Conservation (phyloP, 2,888 invertebrate genomes). For the Ophion ellenae region DNA sequence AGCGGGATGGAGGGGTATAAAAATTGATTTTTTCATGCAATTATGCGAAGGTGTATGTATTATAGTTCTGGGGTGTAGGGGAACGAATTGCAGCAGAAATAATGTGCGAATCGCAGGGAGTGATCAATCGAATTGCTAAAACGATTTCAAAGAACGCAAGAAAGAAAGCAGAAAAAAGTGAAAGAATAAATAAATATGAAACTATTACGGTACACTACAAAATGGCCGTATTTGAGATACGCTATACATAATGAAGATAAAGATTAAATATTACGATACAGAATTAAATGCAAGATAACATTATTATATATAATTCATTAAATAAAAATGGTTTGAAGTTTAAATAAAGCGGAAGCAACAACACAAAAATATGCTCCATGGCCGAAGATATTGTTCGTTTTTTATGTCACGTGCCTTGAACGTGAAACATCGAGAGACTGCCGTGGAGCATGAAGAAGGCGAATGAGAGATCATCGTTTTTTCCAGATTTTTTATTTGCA, state of each 20-base stretch:
- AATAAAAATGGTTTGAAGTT: constrained; percentile 79
- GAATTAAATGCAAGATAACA: constrained; percentile 77
- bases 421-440: constrained; percentile 16
- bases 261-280: constrained; percentile 79
- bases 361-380: constrained; percentile 70
- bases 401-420: constrained; percentile 71
- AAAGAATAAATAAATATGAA: constrained; percentile 53
- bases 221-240: constrained; percentile 78
- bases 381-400: constrained; percentile 72
- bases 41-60: constrained; percentile 74
- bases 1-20: constrained; percentile 54
- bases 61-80: constrained; percentile 69
- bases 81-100: constrained; percentile 52
- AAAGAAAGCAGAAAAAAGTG: constrained; percentile 37
- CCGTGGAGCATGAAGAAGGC: constrained; percentile 39
- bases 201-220: constrained; percentile 63
- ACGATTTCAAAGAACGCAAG: constrained; percentile 58
- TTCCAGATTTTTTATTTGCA: constrained; percentile 24
- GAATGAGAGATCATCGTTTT: constrained; percentile 23
- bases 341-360: constrained; percentile 75
- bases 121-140: constrained; percentile 42
- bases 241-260: constrained; percentile 79
- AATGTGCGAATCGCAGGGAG: constrained; percentile 27
- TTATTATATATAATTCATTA: constrained; percentile 80
- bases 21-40: constrained; percentile 55